Percentiles rank a stretch among this genome's conserved stretches.
Evolutionary conservation across 2,797 vertebrate species (phyloP).

Genomic region (Poecilia velifera): DNA sequence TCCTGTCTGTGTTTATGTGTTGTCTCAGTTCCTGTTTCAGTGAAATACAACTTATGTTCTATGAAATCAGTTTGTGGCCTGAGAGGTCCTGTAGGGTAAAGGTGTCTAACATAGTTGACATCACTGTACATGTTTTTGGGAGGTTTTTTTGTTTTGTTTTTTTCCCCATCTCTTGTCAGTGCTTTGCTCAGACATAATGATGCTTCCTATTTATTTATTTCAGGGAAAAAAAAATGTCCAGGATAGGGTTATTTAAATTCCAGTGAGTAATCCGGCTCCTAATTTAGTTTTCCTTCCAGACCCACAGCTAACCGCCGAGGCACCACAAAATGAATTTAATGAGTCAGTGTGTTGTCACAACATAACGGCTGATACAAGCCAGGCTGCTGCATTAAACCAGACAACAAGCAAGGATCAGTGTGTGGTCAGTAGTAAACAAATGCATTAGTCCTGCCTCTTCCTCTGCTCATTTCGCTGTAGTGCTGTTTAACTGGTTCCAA

Average conservation of each 20-base stretch:
- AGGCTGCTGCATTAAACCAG: neutral
- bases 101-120: neutral
- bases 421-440: neutral
- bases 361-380: neutral
- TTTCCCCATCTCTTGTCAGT: neutral
- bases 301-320: neutral
- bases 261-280: neutral
- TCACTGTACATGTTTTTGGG: neutral
- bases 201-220: neutral
- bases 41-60: neutral
- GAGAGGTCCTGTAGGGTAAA: neutral
- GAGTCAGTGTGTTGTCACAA: constrained; percentile 2
- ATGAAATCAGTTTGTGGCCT: neutral
- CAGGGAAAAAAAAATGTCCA: neutral
- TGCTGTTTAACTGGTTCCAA: neutral
- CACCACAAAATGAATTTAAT: neutral
- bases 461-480: neutral
- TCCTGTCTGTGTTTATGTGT: neutral
- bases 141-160: neutral
- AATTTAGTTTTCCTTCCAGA: neutral
- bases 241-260: neutral
- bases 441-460: neutral
- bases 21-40: neutral
- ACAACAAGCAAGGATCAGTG: neutral
- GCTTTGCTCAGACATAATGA: neutral